Conservation (phyloP, 2,888 invertebrate species). For the Cryptocheilus praepositus region DNA sequence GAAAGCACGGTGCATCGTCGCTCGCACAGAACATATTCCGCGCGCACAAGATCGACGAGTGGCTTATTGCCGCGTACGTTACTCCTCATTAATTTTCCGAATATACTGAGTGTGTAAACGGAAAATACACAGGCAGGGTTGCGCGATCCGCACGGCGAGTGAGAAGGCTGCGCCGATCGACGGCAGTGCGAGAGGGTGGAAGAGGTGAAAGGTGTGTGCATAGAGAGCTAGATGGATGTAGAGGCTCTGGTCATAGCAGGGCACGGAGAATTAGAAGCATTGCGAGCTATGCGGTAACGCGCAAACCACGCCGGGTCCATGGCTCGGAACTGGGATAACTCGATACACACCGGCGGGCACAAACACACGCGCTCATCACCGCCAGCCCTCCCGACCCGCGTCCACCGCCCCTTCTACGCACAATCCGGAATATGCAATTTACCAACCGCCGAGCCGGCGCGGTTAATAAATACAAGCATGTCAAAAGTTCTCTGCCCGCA, state of each 20-base stretch:
- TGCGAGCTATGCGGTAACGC: slow-evolving; percentile 53
- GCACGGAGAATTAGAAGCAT: slow-evolving; percentile 53
- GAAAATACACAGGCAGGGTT: too few species aligned
- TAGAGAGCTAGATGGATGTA: slow-evolving; percentile 17
- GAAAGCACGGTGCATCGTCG: too few species aligned
- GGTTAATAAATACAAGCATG: slow-evolving; percentile 50
- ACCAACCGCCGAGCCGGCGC: slow-evolving; percentile 40
- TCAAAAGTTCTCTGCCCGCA: slow-evolving; percentile 41
- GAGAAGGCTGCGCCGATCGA: too few species aligned
- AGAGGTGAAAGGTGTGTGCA: not conserved
- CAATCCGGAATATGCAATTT: slow-evolving; percentile 58
- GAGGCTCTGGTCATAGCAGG: not conserved
- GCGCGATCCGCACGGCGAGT: too few species aligned
- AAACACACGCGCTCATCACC: slow-evolving; percentile 28
- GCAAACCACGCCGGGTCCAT: slow-evolving; percentile 47
- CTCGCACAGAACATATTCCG: too few species aligned
- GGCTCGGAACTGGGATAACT: slow-evolving; percentile 55
- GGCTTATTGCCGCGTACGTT: too few species aligned
- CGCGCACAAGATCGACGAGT: too few species aligned
- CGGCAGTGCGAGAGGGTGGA: not conserved
- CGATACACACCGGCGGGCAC: slow-evolving; percentile 51
- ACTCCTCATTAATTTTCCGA: too few species aligned
- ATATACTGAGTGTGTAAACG: too few species aligned
- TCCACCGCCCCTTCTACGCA: slow-evolving; percentile 21
- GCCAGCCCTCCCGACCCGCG: slow-evolving; percentile 21